Conservation (phyloP, 1,140 invertebrate species). For the Drosophila neocordata region DNA sequence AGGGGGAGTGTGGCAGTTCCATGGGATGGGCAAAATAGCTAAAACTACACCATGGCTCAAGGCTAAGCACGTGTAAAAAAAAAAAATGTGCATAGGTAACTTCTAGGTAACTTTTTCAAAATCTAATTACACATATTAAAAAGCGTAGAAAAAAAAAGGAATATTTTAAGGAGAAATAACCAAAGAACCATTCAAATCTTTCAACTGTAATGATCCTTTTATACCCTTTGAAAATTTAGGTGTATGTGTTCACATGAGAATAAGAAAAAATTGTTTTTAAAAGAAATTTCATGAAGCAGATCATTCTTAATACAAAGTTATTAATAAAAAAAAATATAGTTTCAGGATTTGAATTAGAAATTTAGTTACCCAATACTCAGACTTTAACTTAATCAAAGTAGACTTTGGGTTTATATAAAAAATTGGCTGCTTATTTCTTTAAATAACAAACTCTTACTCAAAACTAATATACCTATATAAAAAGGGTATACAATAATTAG, state of each 20-base stretch:
- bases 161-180: conserved; percentile 29
- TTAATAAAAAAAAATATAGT: too few relatives aligned
- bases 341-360: too few relatives aligned
- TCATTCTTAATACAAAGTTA: too few relatives aligned
- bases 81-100: conserved; percentile 5
- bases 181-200: conserved; percentile 1
- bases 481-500: conserved; percentile 8
- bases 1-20: not conserved
- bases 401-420: too few relatives aligned
- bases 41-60: conserved; percentile 30
- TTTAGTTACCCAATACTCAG: too few relatives aligned
- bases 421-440: too few relatives aligned
- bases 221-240: too few relatives aligned
- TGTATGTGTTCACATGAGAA: too few relatives aligned
- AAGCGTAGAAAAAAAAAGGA: conserved; percentile 64
- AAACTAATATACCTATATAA: too few relatives aligned
- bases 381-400: too few relatives aligned
- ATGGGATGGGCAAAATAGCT: not conserved
- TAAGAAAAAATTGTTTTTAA: too few relatives aligned
- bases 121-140: conserved; percentile 77
- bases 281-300: too few relatives aligned
- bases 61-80: conserved; percentile 42
- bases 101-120: conserved; percentile 41
- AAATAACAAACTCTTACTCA: not conserved
- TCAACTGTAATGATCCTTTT: not conserved